phyloP scores from a whole-genome alignment of 2,888 invertebrate genomes.

The Polydrusus pterygomalis region DNA sequence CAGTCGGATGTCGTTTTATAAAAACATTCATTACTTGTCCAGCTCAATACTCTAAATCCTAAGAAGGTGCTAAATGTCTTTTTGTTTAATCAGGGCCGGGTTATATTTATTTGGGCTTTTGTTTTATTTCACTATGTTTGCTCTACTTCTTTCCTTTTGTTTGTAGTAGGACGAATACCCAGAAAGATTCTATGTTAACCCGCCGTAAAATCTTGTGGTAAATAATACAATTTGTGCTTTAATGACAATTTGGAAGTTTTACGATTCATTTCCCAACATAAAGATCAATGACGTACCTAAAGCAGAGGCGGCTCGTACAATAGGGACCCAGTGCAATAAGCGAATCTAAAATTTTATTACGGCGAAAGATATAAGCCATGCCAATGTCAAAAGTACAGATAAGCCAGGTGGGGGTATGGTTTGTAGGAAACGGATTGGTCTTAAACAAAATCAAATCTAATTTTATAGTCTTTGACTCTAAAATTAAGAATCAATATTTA shows the following conservation, averaged over 20 bases:
- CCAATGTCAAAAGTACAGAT: too few species aligned
- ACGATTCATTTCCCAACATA: conserved; percentile 40
- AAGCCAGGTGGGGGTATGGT: too few species aligned
- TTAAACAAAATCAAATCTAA: too few species aligned
- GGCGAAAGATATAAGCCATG: too few species aligned
- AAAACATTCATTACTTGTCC: background rate
- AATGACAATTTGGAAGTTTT: conserved; percentile 41
- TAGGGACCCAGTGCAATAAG: too few species aligned
- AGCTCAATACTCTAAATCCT: conserved; percentile 19
- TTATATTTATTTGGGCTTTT: conserved; percentile 40
- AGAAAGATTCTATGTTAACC: conserved; percentile 26
- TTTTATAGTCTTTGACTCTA: too few species aligned
- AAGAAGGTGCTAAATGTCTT: conserved; percentile 26
- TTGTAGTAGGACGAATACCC: conserved; percentile 24
- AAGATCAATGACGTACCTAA: background rate
- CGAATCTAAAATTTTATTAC: too few species aligned
- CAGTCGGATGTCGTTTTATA: background rate
- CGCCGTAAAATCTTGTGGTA: conserved; percentile 28
- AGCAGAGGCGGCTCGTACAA: too few species aligned
- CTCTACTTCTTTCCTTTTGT: conserved; percentile 23
- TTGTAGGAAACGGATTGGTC: too few species aligned
- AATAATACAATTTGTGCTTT: conserved; percentile 38
- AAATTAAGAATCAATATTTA: too few species aligned
- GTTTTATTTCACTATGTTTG: conserved; percentile 42
- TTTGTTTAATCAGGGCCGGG: conserved; percentile 23